phyloP scores from a whole-genome alignment of 37 sponge, comb jelly and placozoan species.

The Cliona cf. orientalis region DNA sequence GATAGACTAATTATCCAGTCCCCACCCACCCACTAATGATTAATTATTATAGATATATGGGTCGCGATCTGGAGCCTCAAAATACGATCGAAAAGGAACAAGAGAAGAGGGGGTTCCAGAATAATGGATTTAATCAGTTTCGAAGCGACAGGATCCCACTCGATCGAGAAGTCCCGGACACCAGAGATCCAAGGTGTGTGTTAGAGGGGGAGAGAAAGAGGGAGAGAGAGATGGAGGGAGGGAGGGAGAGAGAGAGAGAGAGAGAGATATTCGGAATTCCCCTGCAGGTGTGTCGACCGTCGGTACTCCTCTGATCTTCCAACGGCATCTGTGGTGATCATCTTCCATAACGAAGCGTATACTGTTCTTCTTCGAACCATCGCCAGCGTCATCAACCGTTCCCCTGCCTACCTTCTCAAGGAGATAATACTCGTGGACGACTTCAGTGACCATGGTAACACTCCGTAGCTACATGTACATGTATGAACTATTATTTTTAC shows the following conservation, averaged over 20 bases:
- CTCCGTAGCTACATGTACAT: no score
- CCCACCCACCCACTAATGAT: slow-evolving; percentile 1
- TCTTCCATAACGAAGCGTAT: slow-evolving; percentile 94
- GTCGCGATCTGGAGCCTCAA: slow-evolving; percentile 35
- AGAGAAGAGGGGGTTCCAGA: slow-evolving; percentile 70
- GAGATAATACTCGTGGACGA: slow-evolving; percentile 98
- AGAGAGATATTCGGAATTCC: no score
- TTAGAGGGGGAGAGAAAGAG: background rate
- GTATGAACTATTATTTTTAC: no score
- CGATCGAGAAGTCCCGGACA: slow-evolving; percentile 87
- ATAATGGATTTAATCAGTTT: slow-evolving; percentile 89
- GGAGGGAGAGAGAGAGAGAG: no score
- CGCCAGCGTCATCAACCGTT: slow-evolving; percentile 82
- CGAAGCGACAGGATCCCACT: slow-evolving; percentile 77
- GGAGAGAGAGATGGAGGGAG: background rate
- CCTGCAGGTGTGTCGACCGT: slow-evolving; percentile 33
- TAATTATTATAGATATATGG: slow-evolving; percentile 19
- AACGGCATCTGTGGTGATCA: slow-evolving; percentile 85
- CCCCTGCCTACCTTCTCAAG: slow-evolving; percentile 83
- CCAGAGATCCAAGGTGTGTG: slow-evolving; percentile 75
- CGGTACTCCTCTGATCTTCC: slow-evolving; percentile 52
- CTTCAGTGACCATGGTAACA: slow-evolving; percentile 92
- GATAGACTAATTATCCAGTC: background rate
- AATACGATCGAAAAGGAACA: slow-evolving; percentile 75
- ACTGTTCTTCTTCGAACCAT: slow-evolving; percentile 92